Evolutionary conservation across 2,113 vertebrate genomes (phyloP).

Genomic region (Rhipidura dahli): DNA sequence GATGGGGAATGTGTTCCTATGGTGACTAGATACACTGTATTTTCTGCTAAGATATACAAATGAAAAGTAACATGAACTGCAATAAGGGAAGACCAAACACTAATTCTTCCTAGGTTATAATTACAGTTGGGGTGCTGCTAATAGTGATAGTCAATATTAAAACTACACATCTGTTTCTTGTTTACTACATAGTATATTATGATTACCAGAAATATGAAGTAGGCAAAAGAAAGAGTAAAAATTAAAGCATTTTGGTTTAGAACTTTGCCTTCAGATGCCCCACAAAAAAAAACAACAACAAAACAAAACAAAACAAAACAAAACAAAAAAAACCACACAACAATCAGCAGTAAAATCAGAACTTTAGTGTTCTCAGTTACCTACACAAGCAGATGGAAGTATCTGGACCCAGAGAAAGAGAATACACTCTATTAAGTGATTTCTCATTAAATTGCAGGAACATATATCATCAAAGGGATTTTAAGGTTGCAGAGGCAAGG

Average conservation of each 20-base stretch:
- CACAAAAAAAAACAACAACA: neutral
- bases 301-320: neutral
- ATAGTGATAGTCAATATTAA: neutral
- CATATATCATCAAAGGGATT: neutral
- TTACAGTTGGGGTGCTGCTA: neutral
- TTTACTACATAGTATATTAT: neutral
- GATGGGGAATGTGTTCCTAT: slow-evolving; percentile 61
- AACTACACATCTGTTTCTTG: fast-evolving
- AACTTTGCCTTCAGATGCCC: neutral
- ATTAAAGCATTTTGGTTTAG: neutral
- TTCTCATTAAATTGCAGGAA: neutral
- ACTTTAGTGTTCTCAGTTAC: neutral
- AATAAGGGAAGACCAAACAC: neutral
- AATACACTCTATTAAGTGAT: neutral
- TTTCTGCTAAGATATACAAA: slow-evolving; percentile 59
- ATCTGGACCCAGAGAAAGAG: neutral
- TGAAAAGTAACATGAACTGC: neutral
- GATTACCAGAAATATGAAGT: neutral
- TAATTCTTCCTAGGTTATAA: neutral
- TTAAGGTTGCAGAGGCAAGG: neutral
- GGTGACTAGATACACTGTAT: slow-evolving; percentile 54
- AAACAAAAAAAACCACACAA: neutral
- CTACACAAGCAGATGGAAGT: neutral
- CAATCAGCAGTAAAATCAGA: neutral
- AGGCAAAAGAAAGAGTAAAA: neutral